phyloP scores from a whole-genome alignment of 2,797 vertebrate species.

The Adelosebastes latens region DNA sequence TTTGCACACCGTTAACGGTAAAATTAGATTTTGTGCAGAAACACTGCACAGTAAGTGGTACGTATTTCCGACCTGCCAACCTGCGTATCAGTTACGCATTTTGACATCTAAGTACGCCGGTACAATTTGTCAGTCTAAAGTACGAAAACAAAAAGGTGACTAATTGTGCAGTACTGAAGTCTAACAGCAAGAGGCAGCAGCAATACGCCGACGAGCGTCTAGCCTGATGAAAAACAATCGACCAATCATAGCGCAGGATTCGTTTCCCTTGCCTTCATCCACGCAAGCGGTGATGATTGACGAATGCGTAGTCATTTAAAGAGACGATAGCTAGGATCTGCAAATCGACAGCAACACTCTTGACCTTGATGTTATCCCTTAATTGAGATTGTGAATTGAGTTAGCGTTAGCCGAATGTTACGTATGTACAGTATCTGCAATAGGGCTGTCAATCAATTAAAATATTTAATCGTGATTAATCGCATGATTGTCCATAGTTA shows the following conservation, averaged over 20 bases:
- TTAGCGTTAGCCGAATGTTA: no score
- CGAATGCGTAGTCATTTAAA: background rate
- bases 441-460: no score
- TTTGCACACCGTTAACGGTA: background rate
- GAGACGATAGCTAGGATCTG: background rate
- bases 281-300: fast-evolving
- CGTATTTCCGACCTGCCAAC: background rate
- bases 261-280: background rate
- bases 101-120: background rate
- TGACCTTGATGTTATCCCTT: no score
- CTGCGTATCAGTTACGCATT: background rate
- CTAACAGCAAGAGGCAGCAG: no score
- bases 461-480: no score
- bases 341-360: background rate
- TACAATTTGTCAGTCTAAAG: background rate
- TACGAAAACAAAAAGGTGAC: background rate
- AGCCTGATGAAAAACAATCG: background rate
- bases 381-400: no score
- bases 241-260: background rate
- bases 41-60: background rate
- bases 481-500: no score
- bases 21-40: background rate
- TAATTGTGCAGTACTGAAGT: no score
- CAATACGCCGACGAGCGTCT: no score
- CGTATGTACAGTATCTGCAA: no score